Evolutionary conservation across 2,113 vertebrate species (phyloP).

Genomic region (Pseudolaguvia tuberculata): DNA sequence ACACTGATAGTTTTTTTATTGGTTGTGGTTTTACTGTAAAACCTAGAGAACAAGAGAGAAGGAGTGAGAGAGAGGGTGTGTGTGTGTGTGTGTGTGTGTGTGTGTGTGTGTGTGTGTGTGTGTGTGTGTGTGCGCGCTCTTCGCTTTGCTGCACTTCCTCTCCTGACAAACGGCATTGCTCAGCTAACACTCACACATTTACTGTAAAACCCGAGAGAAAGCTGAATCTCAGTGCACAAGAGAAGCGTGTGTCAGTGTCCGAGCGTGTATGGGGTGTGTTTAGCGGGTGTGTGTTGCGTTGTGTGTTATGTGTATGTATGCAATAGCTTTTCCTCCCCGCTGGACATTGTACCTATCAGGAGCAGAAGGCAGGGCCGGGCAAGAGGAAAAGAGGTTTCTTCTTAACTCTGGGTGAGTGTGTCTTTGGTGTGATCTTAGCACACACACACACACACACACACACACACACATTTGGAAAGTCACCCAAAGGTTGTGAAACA

Average conservation of each 20-base stretch:
- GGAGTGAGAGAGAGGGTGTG: conserved; percentile 17
- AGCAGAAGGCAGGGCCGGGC: conserved; percentile 23
- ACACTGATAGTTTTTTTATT: neutral
- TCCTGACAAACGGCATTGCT: conserved; percentile 39
- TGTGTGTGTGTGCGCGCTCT: conserved; percentile 19
- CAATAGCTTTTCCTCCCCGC: neutral
- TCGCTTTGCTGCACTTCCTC: conserved; percentile 35
- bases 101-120: conserved; percentile 6
- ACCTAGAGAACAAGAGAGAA: neutral
- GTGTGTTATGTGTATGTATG: neutral
- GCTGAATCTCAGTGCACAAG: neutral
- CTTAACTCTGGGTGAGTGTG: conserved; percentile 28
- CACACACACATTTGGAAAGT: neutral
- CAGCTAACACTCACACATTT: conserved; percentile 30
- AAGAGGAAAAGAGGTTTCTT: conserved; percentile 13
- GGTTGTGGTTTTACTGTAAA: neutral
- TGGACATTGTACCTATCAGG: conserved; percentile 41
- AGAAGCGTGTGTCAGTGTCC: neutral
- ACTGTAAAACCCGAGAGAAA: conserved; percentile 15
- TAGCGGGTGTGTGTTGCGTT: conserved; percentile 17
- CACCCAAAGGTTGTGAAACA: neutral
- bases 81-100: conserved; percentile 18
- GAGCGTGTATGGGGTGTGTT: conserved; percentile 25
- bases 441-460: conserved; percentile 3
- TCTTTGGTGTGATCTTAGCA: conserved; percentile 7